Evolutionary conservation across 2,113 vertebrate species (phyloP), one percentile per base, ranked within the genome.

Genomic region (Chloropsis hardwickii): DNA sequence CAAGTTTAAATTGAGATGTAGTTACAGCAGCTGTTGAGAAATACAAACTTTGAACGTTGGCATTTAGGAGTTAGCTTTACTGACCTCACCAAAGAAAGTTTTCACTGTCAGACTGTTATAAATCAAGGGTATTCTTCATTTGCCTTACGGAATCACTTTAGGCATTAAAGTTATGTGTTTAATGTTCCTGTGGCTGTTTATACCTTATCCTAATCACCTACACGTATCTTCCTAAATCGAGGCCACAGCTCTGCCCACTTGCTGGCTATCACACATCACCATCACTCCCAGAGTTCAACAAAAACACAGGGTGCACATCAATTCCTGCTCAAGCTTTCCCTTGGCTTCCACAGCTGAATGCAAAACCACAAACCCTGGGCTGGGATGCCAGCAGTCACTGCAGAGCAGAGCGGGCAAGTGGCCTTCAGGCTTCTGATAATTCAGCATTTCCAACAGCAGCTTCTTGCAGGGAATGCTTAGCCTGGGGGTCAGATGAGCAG

Each of bases 241-340:
- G 20, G 39, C 39, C 2, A 0, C 57, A 78, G 39, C 42, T 81
- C 33, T 81, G 42, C 27, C 27, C 40, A 4, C 14, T 62, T 58
- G 5, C 56, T 88, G 37, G 16, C n/a, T 40, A 0, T 62, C 23
- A 33, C 50, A 15, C 7, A 1, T 66, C 60, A 13, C 1, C 0
- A 10, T 51, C 23, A 15, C 12, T 69, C 14, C 17, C 3, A 1
- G 19, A 80, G 53, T 44, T 76, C 80, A 45, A 2, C 18, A 11
- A 19, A 57, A 70, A 24, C 39, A 83, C 61, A 23, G 42, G 35
- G 10, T 58, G n/a, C 15, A 4, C 5, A 0, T 83, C 51, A 47
- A 19, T 57, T 86, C 40, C 82, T 73, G 40, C n/a, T 72, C 13
- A 12, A n/a, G n/a, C n/a, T n/a, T 42, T 89, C 47, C 65, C 73